Percentiles rank a stretch among this genome's conserved stretches.
These are phyloP conservation scores for Micrasema minimum DNA, from an alignment of 1,140 invertebrate species.

Conservation along the genomic window DNA sequence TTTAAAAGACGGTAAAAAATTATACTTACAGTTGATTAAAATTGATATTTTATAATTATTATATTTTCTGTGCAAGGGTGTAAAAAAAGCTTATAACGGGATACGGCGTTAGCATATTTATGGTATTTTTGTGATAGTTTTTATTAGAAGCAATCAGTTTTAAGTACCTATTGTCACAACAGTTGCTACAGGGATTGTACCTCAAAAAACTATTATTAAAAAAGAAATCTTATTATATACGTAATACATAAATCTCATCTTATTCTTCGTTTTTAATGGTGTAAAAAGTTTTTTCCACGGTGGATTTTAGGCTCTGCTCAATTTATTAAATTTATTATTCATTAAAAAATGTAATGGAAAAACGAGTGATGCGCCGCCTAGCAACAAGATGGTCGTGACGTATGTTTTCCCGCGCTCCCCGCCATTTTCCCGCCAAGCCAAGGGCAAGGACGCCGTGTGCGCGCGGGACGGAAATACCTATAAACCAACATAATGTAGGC, in stretches of 20 bases:
- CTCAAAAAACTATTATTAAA: not conserved
- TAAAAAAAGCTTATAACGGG: too few relatives aligned
- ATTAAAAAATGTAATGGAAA: not conserved
- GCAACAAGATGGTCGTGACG: constrained; percentile 3
- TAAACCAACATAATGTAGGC: not conserved
- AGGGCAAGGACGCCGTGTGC: constrained; percentile 27
- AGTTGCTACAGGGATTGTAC: not conserved
- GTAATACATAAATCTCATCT: not conserved
- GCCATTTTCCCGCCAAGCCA: not conserved
- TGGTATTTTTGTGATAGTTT: too few relatives aligned
- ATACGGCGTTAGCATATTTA: too few relatives aligned
- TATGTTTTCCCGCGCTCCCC: not conserved
- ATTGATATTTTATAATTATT: too few relatives aligned
- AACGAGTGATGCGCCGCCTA: not conserved
- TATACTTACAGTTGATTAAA: too few relatives aligned
- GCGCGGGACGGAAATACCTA: constrained; percentile 12
- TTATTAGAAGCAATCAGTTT: too few relatives aligned
- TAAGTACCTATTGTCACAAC: too few relatives aligned
- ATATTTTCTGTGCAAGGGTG: too few relatives aligned
- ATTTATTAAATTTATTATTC: not conserved
- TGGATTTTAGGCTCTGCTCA: not conserved
- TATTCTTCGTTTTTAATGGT: not conserved
- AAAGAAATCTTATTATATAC: not conserved
- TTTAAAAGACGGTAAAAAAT: not conserved
- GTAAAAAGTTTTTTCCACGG: not conserved